Evolutionary conservation across 2,113 vertebrate genomes (phyloP), one percentile per base, ranked within the genome.

Genomic region (Triplophysa siluroides): DNA sequence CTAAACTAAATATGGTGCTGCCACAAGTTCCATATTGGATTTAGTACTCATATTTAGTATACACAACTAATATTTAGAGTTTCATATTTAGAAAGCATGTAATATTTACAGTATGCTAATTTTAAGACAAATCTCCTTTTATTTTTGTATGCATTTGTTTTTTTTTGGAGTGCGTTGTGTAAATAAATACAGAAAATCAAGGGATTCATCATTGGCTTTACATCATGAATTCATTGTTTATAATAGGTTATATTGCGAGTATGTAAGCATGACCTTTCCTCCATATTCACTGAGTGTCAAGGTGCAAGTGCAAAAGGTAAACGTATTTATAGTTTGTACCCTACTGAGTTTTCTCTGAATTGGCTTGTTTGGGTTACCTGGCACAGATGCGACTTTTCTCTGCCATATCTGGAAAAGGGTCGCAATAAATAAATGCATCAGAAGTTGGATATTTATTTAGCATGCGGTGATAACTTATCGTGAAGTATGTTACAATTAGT

Each of bases 401-500:
- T 62, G 38, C 1, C 33, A 19, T 61, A 11, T 5, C 2, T 21
- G 45, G 21, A 1, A 52, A 1, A 12, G 4, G 74, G 45, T 65
- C 62, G 54, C 29, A 77, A 45, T 54, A 19, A 38, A 65, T 47
- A 23, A 54, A 1, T 52, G 24, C 50, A 5, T 21, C 65, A 38
- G 41, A 29, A 26, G 73, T 64, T 50, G 62, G 64, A 52, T 16
- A 76, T 76, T 76, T 65, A 76, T 58, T n/a, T 4, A 5, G n/a
- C 16, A n/a, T 43, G 21, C 18, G 19, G 7, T 1, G 29, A 52
- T 64, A 33, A 33, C 19, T 2, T 73, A 52, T 63, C 3, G 19
- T 21, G 63, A 11, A 47, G 14, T 3, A 62, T 45, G 8, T 61
- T 23, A 21, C 10, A 7, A 5, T 61, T 2, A 60, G 26, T 41